phyloP scores from a whole-genome alignment of 2,113 vertebrate species.

The Furnarius figulus region DNA sequence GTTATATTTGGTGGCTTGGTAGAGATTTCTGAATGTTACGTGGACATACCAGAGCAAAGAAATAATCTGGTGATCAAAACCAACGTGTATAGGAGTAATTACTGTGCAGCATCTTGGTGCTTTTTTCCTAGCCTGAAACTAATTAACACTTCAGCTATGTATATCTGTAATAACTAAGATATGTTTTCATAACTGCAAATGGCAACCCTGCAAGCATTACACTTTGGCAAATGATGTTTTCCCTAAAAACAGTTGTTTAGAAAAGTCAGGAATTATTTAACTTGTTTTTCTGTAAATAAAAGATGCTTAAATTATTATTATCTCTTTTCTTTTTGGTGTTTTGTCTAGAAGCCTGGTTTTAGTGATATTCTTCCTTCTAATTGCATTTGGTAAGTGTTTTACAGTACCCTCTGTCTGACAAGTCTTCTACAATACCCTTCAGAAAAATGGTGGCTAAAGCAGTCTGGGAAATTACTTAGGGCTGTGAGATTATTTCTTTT shows the following conservation, averaged over 20 bases:
- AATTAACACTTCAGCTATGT: not conserved
- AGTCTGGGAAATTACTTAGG: not conserved
- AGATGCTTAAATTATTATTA: not conserved
- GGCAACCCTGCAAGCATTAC: not conserved
- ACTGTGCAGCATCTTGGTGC: not conserved
- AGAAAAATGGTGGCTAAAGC: not conserved
- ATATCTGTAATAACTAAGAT: not conserved
- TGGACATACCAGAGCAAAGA: not conserved
- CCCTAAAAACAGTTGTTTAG: conserved; percentile 22
- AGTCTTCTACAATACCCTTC: not conserved
- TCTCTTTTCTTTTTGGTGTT: not conserved
- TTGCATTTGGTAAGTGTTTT: not conserved
- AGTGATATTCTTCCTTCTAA: not conserved
- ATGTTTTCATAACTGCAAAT: not conserved
- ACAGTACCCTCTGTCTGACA: not conserved
- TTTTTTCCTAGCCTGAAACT: not conserved
- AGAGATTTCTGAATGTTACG: not conserved
- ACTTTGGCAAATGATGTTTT: not conserved
- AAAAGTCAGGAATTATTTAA: conserved; percentile 60
- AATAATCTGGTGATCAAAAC: not conserved
- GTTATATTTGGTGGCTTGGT: not conserved
- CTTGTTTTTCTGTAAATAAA: conserved; percentile 14
- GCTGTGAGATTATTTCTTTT: not conserved
- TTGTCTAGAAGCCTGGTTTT: conserved; percentile 22
- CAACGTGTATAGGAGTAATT: not conserved